Conservation (phyloP, 2,888 invertebrate genomes). For the Tridacna gigas region DNA sequence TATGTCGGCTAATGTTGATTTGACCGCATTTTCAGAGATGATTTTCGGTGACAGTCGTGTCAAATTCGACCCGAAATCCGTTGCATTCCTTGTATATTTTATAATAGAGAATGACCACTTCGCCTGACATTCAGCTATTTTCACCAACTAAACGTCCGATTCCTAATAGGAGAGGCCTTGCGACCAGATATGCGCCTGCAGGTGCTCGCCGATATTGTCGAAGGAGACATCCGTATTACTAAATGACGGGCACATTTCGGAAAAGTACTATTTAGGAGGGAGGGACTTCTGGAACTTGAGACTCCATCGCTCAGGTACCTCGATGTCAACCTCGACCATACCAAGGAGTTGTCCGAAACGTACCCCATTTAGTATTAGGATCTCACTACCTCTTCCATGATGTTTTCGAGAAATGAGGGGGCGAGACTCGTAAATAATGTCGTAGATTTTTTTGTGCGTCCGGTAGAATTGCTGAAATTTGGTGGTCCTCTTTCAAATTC, state of each 20-base stretch:
- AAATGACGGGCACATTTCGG: constrained; percentile 27
- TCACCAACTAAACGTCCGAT: too few relatives aligned
- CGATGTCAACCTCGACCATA: constrained; percentile 24
- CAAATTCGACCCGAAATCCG: too few relatives aligned
- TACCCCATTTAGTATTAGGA: constrained; percentile 17
- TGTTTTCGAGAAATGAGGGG: constrained; percentile 16
- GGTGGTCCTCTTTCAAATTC: constrained; percentile 34
- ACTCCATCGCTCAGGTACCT: constrained; percentile 9
- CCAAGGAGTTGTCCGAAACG: constrained; percentile 11
- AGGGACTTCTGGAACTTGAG: background rate
- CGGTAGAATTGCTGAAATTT: constrained; percentile 25
- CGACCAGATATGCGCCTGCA: constrained; percentile 19
- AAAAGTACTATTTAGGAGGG: constrained; percentile 18
- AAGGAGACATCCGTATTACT: constrained; percentile 25
- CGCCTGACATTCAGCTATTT: too few relatives aligned
- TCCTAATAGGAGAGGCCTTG: constrained; percentile 12
- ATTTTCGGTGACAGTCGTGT: too few relatives aligned
- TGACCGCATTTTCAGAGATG: too few relatives aligned
- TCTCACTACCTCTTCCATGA: constrained; percentile 15
- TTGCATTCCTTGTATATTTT: too few relatives aligned
- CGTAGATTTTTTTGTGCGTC: constrained; percentile 8
- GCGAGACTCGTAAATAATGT: constrained; percentile 13
- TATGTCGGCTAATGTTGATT: too few relatives aligned
- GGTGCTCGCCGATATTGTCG: constrained; percentile 29
- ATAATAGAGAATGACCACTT: too few relatives aligned